Evolutionary conservation across 1,140 invertebrate genomes (phyloP).

Genomic region (Sycophila sp.): DNA sequence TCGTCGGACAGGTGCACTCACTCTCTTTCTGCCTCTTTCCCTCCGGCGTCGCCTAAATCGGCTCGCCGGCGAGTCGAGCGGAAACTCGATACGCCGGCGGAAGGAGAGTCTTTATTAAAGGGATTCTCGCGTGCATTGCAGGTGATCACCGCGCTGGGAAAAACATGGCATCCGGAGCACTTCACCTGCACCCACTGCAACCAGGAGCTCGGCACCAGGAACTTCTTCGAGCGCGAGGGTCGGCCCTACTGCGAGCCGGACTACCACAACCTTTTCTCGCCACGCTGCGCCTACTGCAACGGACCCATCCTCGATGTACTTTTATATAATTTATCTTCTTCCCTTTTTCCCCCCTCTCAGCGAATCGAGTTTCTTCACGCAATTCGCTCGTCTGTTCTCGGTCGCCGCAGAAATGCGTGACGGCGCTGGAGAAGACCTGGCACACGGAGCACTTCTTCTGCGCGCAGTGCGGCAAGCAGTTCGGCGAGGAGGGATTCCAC

Average conservation of each 20-base stretch:
- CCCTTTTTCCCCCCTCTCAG: neutral
- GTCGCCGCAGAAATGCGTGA: constrained; percentile 94
- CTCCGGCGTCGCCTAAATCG: neutral
- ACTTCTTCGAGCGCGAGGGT: constrained; percentile 98
- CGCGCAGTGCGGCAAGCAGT: constrained; percentile 95
- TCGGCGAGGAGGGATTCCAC: constrained; percentile 96
- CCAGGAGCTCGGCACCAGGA: constrained; percentile 94
- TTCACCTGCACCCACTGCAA: constrained; percentile 98
- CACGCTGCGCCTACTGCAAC: constrained; percentile 97
- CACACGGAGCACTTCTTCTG: constrained; percentile 99
- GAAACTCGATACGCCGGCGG: neutral
- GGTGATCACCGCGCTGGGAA: constrained; percentile 95
- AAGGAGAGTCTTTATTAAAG: too few relatives aligned
- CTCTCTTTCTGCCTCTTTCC: too few relatives aligned
- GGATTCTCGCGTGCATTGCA: constrained; percentile 51
- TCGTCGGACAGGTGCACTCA: constrained; percentile 94
- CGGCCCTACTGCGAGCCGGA: constrained; percentile 98
- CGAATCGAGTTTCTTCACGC: neutral
- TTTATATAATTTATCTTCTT: neutral
- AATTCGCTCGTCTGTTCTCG: neutral
- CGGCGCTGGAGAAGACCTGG: constrained; percentile 98
- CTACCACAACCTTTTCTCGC: constrained; percentile 98
- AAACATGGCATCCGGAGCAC: constrained; percentile 99
- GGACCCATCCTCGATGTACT: constrained; percentile 97
- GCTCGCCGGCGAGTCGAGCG: neutral